These are phyloP conservation scores for Calephelis nemesis DNA, from an alignment of 1,140 invertebrate species.

Conservation along the genomic window DNA sequence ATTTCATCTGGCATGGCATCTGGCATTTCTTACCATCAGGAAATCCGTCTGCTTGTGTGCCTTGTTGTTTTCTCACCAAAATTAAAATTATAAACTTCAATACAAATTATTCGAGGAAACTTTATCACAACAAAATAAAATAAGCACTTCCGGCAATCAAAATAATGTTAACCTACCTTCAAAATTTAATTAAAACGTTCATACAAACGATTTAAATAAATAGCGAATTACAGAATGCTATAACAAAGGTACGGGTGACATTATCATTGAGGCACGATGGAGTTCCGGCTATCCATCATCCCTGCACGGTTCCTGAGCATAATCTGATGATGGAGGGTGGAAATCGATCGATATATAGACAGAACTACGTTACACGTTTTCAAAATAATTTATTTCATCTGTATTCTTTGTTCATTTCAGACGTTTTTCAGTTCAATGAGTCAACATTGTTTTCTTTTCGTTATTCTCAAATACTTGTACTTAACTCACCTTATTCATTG, in stretches of 20 bases:
- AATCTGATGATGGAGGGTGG: slow-evolving; percentile 45
- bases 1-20: too few species aligned
- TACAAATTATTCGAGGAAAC: background rate
- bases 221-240: slow-evolving; percentile 11
- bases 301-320: slow-evolving; percentile 49
- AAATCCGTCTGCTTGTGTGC: too few species aligned
- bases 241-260: slow-evolving; percentile 14
- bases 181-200: slow-evolving; percentile 4
- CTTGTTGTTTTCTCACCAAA: too few species aligned
- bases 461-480: too few species aligned
- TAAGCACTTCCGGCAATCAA: background rate
- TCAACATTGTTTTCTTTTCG: too few species aligned
- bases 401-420: too few species aligned
- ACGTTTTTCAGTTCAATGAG: too few species aligned
- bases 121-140: background rate
- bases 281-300: slow-evolving; percentile 61
- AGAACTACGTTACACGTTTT: too few species aligned
- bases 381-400: too few species aligned
- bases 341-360: slow-evolving; percentile 32
- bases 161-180: background rate
- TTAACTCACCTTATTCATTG: too few species aligned
- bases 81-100: too few species aligned
- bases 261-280: slow-evolving; percentile 11
- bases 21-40: too few species aligned
- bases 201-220: slow-evolving; percentile 25